phyloP scores from a whole-genome alignment of 2,113 vertebrate genomes.

The Vidua chalybeata region DNA sequence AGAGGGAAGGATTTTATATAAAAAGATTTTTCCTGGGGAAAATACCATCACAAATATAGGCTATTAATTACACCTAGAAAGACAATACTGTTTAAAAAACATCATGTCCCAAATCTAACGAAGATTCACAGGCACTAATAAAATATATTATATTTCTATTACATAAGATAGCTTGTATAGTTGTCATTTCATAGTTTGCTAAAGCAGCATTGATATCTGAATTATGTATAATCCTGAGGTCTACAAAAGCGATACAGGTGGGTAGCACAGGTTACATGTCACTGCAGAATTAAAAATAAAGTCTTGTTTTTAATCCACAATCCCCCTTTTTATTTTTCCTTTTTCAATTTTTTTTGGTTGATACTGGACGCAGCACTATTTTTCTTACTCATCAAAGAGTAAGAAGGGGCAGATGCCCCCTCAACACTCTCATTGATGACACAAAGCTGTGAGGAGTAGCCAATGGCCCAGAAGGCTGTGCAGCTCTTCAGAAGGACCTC shows the following conservation, averaged over 20 bases:
- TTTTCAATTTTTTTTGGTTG: neutral
- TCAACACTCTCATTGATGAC: neutral
- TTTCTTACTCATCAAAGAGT: neutral
- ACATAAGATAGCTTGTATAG: neutral
- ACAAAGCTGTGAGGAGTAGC: neutral
- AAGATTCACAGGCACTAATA: neutral
- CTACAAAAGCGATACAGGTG: neutral
- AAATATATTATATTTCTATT: neutral
- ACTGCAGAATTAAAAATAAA: neutral
- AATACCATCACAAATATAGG: neutral
- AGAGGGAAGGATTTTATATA: neutral
- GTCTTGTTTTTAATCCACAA: no score
- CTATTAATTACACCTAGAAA: neutral
- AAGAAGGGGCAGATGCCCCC: neutral
- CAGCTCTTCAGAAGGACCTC: neutral
- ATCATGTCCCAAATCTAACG: neutral
- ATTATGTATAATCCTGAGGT: neutral
- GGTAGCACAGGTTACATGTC: accelerated
- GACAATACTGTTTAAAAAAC: neutral
- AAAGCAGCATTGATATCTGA: neutral
- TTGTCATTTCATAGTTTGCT: neutral
- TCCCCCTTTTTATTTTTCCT: neutral
- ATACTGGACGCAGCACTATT: accelerated
- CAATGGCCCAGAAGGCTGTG: accelerated
- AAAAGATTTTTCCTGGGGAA: neutral